Evolutionary conservation across 2,888 invertebrate genomes (phyloP).

Genomic region (Nineta flava): DNA sequence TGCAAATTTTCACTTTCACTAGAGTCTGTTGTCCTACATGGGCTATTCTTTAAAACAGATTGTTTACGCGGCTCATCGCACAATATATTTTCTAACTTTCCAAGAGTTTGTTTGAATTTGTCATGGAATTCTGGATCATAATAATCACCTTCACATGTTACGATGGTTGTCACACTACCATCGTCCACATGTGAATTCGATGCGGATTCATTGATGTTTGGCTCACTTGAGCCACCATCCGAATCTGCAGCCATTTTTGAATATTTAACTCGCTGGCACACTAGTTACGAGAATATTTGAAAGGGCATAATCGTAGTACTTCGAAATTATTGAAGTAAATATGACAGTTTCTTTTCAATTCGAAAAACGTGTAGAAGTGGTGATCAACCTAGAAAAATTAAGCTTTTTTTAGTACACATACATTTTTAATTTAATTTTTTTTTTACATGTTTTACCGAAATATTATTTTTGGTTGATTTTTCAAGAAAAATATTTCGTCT

Average conservation of each 20-base stretch:
- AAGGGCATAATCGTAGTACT: not conserved
- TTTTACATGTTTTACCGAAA: too few relatives aligned
- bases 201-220: not conserved
- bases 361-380: too few relatives aligned
- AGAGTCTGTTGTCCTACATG: not conserved
- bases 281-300: not conserved
- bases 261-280: too few relatives aligned
- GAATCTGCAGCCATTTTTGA: conserved; percentile 65
- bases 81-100: conserved; percentile 62
- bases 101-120: conserved; percentile 61
- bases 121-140: conserved; percentile 74
- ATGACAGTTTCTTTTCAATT: too few relatives aligned
- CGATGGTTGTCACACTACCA: conserved; percentile 60
- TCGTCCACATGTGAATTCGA: conserved; percentile 22
- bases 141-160: conserved; percentile 85
- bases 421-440: not conserved
- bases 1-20: not conserved
- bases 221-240: conserved; percentile 38
- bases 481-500: too few relatives aligned
- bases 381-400: too few relatives aligned
- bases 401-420: too few relatives aligned
- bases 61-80: conserved; percentile 14
- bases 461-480: not conserved
- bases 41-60: not conserved
- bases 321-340: too few relatives aligned